Evolutionary conservation across 2,888 invertebrate genomes (phyloP), one percentile per base, ranked within the genome.

Genomic region (Sylvicola cinctus): DNA sequence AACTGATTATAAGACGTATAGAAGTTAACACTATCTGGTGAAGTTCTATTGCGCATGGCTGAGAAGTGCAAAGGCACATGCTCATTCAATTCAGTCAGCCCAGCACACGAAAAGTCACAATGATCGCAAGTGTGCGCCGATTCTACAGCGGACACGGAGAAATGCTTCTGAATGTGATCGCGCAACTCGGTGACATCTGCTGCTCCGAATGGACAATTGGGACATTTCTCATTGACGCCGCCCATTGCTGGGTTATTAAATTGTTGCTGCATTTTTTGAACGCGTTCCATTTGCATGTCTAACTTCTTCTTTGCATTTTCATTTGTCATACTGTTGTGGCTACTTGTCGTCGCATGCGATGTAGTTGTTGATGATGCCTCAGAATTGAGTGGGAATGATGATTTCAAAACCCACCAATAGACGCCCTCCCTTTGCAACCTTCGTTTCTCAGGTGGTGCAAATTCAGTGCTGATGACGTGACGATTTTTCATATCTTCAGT

Each of bases 131-230:
- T 69, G 46, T 72, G 70, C 39, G 62, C 64, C 41, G 68, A 69
- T 32, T 59, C 57, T 1, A 54, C 54, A 31, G 68, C 70, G 4
- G 68, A 65, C 8, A 70, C 56, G 48, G 71, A 66, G 8, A 61
- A 58, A 50, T 88, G 87, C 39, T 78, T 66, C 47, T 72, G 70
- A 42, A 74, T 64, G 53, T 88, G 88, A 46, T 73, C 74, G 41
- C 70, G 71, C 15, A 83, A 65, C 3, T 75, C 70, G 45, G 79
- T 77, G 42, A 70, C 67, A 10, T 79, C 66, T 34, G 68, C 65
- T 48, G 76, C 78, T 27, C 73, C 71, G 51, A 78, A 87, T 0
- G 87, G 87, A 52, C 88, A 88, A 43, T 75, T 61, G 35, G 74
- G 61, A 54, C 85, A 87, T 31, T 35, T 34, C 36, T 51, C 52